Percentiles rank a stretch among this genome's conserved stretches.
phyloP scores from a whole-genome alignment of 2,888 invertebrate genomes.

The Cheilosia urbana region DNA sequence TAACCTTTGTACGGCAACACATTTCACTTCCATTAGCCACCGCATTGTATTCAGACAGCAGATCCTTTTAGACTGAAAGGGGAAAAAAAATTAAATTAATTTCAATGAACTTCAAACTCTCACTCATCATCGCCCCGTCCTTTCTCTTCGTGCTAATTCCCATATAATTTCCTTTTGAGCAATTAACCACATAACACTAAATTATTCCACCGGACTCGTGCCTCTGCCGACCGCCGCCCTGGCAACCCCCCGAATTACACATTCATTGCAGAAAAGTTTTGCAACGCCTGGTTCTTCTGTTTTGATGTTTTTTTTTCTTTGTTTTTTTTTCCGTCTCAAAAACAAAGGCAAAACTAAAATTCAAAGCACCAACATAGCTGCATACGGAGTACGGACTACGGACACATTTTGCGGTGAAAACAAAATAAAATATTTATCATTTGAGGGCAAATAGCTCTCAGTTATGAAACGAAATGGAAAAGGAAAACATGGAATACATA shows the following conservation, averaged over 20 bases:
- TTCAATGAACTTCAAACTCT: slow-evolving; percentile 46
- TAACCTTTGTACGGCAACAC: slow-evolving; percentile 41
- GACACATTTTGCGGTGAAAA: slow-evolving; percentile 49
- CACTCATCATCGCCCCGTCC: slow-evolving; percentile 40
- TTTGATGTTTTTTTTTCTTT: background rate
- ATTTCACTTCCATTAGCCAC: slow-evolving; percentile 44
- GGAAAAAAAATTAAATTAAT: slow-evolving; percentile 15
- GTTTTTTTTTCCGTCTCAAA: slow-evolving; percentile 5
- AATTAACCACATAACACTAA: slow-evolving; percentile 68
- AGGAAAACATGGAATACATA: slow-evolving; percentile 2
- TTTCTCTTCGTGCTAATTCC: slow-evolving; percentile 46
- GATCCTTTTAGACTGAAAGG: background rate
- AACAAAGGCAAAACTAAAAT: slow-evolving; percentile 24
- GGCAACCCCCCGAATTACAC: slow-evolving; percentile 56
- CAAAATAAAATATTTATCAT: slow-evolving; percentile 66
- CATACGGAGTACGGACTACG: background rate
- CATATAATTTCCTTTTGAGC: slow-evolving; percentile 66
- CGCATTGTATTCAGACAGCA: background rate
- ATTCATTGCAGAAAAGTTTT: slow-evolving; percentile 67
- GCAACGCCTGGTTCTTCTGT: slow-evolving; percentile 14
- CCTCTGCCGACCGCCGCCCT: background rate
- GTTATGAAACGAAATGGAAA: slow-evolving; percentile 39
- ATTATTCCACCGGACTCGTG: slow-evolving; percentile 51
- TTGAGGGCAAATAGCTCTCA: slow-evolving; percentile 45
- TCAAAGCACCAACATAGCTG: slow-evolving; percentile 36